Evolutionary conservation across 1,140 invertebrate genomes (phyloP), one percentile per base, ranked within the genome.

Genomic region (Cyphomyrmex costatus): DNA sequence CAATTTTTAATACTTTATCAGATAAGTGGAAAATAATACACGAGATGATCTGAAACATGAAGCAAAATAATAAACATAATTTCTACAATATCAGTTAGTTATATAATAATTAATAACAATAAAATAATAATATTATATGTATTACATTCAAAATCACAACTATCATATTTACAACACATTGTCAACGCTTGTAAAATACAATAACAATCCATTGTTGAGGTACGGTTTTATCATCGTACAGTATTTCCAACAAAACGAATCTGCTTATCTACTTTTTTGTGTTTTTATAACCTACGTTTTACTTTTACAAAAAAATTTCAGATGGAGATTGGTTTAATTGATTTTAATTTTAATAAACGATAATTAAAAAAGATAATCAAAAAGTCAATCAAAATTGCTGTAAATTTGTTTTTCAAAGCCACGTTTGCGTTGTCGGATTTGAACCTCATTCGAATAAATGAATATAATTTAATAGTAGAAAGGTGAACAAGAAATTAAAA

Each of bases 391-490:
- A 30, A 65, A 27, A 24, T 66, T 66, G 33, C 33, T 36, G 3
- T 36, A 19, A 51, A 51, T 19, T 30, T 66, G 14, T 27, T 56
- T 70, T 56, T 24, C 6, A n/a, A 36, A 56, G n/a, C 30, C 21
- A 27, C 14, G 3, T 78, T 61, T n/a, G 3, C 56, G 4, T 61
- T 16, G 3, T 76, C 30, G 16, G 49, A 33, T 2, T 63, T 19
- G 7, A 46, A 27, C 14, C 63, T 51, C 16, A 53, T 66, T 79
- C 27, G 14, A 33, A 36, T 63, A 21, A 24, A 78, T 7, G 61
- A 80, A 80, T 70, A 53, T 30, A 51, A 80, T 80, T 80, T 70
- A 70, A 56, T 30, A 46, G 46, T 0, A 3, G 5, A 21, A 2
- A 33, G 19, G 14, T 27, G 30, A 3, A 14, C 5, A 10, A 36